Evolutionary conservation across 2,113 vertebrate species (phyloP), one percentile per base, ranked within the genome.

Genomic region (Protomyctophum bolini): DNA sequence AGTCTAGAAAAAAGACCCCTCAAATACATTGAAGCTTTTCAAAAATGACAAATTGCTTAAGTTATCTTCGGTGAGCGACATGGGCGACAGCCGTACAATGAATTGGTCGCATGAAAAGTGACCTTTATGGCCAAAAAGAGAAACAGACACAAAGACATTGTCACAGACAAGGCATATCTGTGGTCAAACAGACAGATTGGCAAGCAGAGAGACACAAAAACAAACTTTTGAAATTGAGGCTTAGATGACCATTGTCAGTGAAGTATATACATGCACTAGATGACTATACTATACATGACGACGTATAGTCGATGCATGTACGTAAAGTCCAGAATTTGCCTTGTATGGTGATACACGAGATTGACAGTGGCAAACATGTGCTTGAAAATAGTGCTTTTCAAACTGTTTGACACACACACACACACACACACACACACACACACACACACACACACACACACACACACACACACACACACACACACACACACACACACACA

Each of bases 391-490:
- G 33, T 4, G 33, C 3, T 41, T 41, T 41, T 41, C 33, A 41
- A 41, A 41, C 33, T 41, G 4, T 41, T 41, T 41, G 33, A 45
- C 58, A 10, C 1, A 6, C 11, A 49, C 33, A 56, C 21, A 12
- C 21, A 8, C 11, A 28, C 45, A n/a, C 45, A 4, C 15, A 63
- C 29, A 49, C 2, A 41, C 33, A 41, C 21, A 21, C 21, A 21
- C 21, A 21, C 21, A 21, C 21, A 21, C 21, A 21, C 21, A 21
- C 21, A 21, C 21, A 21, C 21, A 56, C 10, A 28, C 11, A 21
- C 33, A 59, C 46, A 66, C 46, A 54, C 55, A 74, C 64, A 15
- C 50, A 59, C 48, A 47, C 46, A 28, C 49, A 50, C 9, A 6
- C 62, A 63, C 55, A 45, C 58, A 10, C 1, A 6, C 11, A 49